Evolutionary conservation across 2,113 vertebrate genomes (phyloP).

Genomic region (Hylia prasina): DNA sequence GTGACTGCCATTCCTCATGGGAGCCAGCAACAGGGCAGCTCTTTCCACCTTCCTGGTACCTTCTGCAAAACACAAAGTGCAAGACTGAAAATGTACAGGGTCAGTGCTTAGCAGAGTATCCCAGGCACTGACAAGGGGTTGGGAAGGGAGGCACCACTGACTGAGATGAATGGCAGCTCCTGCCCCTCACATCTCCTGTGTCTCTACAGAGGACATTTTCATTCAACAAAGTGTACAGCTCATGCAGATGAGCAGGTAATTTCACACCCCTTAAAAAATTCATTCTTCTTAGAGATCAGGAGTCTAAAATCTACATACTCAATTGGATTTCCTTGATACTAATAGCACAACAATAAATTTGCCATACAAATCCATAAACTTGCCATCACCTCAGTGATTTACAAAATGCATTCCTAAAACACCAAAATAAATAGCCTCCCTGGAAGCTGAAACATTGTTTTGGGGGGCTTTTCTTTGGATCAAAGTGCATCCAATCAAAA

Average conservation of each 20-base stretch:
- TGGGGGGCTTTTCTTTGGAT: neutral
- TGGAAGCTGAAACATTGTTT: neutral
- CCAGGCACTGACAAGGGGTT: rapidly evolving
- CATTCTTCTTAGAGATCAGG: neutral
- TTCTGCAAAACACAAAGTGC: neutral
- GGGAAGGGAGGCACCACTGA: neutral
- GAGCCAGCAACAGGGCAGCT: neutral
- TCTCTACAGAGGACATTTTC: neutral
- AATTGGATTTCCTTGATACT: slow-evolving; percentile 31
- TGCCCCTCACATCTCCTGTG: neutral
- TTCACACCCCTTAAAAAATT: neutral
- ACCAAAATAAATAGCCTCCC: neutral
- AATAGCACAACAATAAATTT: slow-evolving; percentile 23
- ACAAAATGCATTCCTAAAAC: neutral
- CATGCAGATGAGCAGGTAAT: neutral
- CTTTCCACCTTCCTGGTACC: neutral
- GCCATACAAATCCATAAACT: slow-evolving; percentile 7
- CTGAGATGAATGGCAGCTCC: neutral
- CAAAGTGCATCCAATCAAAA: neutral
- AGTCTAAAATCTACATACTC: slow-evolving; percentile 1
- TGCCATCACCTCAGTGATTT: slow-evolving; percentile 27
- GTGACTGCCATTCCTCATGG: neutral
- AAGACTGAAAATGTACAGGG: neutral
- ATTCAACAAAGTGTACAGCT: neutral
- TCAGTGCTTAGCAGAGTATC: neutral